phyloP scores from a whole-genome alignment of 2,113 vertebrate genomes.

The Charadrius vociferus region DNA sequence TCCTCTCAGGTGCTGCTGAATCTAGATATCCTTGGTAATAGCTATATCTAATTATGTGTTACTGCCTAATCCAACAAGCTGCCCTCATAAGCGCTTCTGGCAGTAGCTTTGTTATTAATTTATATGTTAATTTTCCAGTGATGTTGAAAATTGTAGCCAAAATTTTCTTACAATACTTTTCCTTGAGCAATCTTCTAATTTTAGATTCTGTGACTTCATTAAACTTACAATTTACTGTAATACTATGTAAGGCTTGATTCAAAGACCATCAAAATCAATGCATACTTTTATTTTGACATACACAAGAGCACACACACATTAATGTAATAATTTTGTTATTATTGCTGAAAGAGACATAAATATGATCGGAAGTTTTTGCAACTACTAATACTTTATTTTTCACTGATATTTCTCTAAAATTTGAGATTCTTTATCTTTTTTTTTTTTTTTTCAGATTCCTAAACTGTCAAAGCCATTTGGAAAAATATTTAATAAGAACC shows the following conservation, averaged over 20 bases:
- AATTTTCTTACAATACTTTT: constrained; percentile 37
- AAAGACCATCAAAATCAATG: neutral
- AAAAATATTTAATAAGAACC: neutral
- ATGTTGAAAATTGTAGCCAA: constrained; percentile 40
- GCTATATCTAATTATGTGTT: constrained; percentile 41
- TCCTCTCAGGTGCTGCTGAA: constrained; percentile 39
- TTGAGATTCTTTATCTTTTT: neutral
- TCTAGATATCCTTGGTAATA: constrained; percentile 43
- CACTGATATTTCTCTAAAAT: neutral
- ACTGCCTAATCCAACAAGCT: constrained; percentile 33
- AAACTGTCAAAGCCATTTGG: neutral
- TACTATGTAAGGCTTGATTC: neutral
- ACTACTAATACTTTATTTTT: neutral
- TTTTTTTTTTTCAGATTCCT: neutral
- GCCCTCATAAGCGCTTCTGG: neutral
- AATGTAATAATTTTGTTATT: neutral
- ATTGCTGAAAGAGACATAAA: neutral
- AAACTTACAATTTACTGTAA: neutral
- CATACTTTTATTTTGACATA: neutral
- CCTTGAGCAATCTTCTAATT: constrained; percentile 19
- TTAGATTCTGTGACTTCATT: constrained; percentile 23
- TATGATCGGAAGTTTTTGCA: neutral
- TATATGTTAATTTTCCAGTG: constrained; percentile 56
- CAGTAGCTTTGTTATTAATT: constrained; percentile 50
- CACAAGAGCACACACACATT: neutral